Conservation (phyloP, 2,797 vertebrate genomes). For the Denticeps clupeoides region DNA sequence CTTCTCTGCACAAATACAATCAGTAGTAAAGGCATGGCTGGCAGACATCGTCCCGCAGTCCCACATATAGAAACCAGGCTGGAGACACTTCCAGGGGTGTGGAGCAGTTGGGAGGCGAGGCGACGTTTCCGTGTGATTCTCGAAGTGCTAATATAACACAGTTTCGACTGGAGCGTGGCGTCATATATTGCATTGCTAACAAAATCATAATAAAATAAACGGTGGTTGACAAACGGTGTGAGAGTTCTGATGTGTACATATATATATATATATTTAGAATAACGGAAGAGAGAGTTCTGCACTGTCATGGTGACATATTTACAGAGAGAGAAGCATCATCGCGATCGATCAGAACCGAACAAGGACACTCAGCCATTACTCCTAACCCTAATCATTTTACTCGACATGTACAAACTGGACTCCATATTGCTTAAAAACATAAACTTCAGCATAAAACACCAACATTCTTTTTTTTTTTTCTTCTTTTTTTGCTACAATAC, state of each 20-base stretch:
- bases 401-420: constrained; percentile 65
- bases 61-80: constrained; percentile 69
- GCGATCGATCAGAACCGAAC: constrained; percentile 56
- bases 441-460: constrained; percentile 63
- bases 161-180: no score
- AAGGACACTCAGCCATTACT: constrained; percentile 63
- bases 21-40: constrained; percentile 62
- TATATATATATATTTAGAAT: no score
- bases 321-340: constrained; percentile 64
- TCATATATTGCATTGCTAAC: no score
- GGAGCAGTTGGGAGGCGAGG: no score
- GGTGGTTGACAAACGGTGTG: no score
- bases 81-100: no score
- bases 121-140: no score
- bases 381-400: constrained; percentile 63
- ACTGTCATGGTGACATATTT: constrained; percentile 62
- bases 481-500: constrained; percentile 8
- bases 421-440: constrained; percentile 82
- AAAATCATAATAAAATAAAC: no score
- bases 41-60: constrained; percentile 62
- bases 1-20: constrained; percentile 68
- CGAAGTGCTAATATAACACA: no score
- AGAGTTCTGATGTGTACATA: no score
- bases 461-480: constrained; percentile 46
- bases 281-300: constrained; percentile 55